Percentiles rank a stretch among this genome's conserved stretches.
These are phyloP conservation scores for Podiceps cristatus DNA, from an alignment of 2,113 vertebrate species.

Conservation along the genomic window DNA sequence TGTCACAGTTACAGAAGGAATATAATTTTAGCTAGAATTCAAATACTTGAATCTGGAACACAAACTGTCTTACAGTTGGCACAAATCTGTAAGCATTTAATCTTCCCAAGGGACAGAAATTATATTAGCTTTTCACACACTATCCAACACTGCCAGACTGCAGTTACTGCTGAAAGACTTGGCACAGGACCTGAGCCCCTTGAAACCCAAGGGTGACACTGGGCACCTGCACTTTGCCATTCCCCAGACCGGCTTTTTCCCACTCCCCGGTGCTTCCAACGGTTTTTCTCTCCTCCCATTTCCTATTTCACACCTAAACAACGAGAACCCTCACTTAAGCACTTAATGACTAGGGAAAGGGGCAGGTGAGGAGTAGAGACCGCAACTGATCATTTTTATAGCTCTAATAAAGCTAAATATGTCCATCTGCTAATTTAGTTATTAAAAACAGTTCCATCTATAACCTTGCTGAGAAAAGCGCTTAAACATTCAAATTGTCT, in stretches of 20 bases:
- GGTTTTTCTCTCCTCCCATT: neutral
- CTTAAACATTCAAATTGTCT: neutral
- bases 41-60: neutral
- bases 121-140: neutral
- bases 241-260: neutral
- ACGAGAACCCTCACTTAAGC: neutral
- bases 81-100: constrained; percentile 19
- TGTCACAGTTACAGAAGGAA: neutral
- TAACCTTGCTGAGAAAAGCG: neutral
- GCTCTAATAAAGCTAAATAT: neutral
- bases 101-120: constrained; percentile 15
- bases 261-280: neutral
- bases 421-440: neutral
- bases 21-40: neutral
- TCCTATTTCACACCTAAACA: neutral
- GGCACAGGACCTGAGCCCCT: neutral
- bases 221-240: neutral
- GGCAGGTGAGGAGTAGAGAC: neutral
- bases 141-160: neutral
- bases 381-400: neutral
- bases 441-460: neutral
- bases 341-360: neutral
- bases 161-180: neutral
- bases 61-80: neutral
- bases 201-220: neutral